Evolutionary conservation across 1,140 invertebrate species (phyloP).

Genomic region (Drosophila kohkoa): DNA sequence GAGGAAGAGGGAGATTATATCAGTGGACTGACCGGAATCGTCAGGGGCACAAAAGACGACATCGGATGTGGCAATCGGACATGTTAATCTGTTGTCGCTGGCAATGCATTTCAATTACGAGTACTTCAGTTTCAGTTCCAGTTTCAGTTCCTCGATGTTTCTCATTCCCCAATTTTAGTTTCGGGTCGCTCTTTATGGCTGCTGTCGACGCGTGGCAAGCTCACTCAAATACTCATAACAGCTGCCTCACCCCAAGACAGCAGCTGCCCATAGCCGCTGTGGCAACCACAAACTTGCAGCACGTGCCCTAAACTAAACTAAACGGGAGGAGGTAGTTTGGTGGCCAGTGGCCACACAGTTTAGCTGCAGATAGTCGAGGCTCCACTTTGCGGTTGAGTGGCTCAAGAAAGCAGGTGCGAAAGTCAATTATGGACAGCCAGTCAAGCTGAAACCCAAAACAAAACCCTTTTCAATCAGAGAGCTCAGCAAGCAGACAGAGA

Average conservation of each 20-base stretch:
- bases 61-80: conserved; percentile 62
- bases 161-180: too few relatives aligned
- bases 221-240: conserved; percentile 6
- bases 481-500: not conserved
- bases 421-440: conserved; percentile 46
- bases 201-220: conserved; percentile 42
- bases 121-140: conserved; percentile 22
- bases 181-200: conserved; percentile 14
- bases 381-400: conserved; percentile 39
- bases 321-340: not conserved
- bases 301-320: conserved; percentile 15
- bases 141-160: not conserved
- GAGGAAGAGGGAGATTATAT: conserved; percentile 28
- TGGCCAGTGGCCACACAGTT: not conserved
- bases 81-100: conserved; percentile 49
- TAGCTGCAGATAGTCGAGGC: conserved; percentile 5
- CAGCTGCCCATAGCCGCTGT: conserved; percentile 21
- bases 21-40: conserved; percentile 54
- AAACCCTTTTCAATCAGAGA: conserved; percentile 6
- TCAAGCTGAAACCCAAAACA: conserved; percentile 26
- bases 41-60: conserved; percentile 34
- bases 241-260: conserved; percentile 14
- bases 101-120: conserved; percentile 54
- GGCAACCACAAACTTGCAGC: conserved; percentile 22
- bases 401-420: conserved; percentile 45